Percentiles rank a stretch among this genome's conserved stretches.
Conservation (phyloP, 2,113 vertebrate genomes). For the Thomomys bottae region DNA sequence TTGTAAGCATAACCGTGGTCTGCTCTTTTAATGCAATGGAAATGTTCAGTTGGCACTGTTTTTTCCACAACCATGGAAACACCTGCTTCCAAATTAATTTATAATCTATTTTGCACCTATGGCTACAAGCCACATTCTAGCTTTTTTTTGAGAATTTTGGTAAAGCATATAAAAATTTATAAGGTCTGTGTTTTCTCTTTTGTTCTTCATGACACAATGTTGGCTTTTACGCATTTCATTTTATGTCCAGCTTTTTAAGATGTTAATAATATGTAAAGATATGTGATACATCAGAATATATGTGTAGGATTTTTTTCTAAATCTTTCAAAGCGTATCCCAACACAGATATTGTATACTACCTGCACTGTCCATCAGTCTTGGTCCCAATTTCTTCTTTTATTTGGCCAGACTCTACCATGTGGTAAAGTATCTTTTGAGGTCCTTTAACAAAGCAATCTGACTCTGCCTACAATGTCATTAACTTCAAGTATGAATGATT, state of each 20-base stretch:
- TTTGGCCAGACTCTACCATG: slow-evolving; percentile 68
- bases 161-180: slow-evolving; percentile 74
- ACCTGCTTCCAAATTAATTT: slow-evolving; percentile 84
- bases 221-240: slow-evolving; percentile 81
- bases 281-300: slow-evolving; percentile 79
- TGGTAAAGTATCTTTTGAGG: slow-evolving; percentile 53
- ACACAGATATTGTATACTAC: slow-evolving; percentile 59
- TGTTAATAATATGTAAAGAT: slow-evolving; percentile 82
- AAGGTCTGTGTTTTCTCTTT: slow-evolving; percentile 79
- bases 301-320: slow-evolving; percentile 68
- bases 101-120: slow-evolving; percentile 82
- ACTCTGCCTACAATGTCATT: slow-evolving; percentile 62
- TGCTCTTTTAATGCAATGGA: slow-evolving; percentile 69
- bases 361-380: slow-evolving; percentile 66
- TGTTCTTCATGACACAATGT: slow-evolving; percentile 81
- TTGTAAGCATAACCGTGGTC: slow-evolving; percentile 70
- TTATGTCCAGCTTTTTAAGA: slow-evolving; percentile 79
- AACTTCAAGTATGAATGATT: slow-evolving; percentile 72
- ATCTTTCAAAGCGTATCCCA: slow-evolving; percentile 65
- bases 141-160: slow-evolving; percentile 75
- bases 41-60: slow-evolving; percentile 71
- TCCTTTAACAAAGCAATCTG: slow-evolving; percentile 62
- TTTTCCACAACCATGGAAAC: slow-evolving; percentile 80
- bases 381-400: slow-evolving; percentile 38
- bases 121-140: slow-evolving; percentile 71